Evolutionary conservation across 2,888 invertebrate genomes (phyloP), one percentile per base, ranked within the genome.

Genomic region (Drosophila fungiperda): DNA sequence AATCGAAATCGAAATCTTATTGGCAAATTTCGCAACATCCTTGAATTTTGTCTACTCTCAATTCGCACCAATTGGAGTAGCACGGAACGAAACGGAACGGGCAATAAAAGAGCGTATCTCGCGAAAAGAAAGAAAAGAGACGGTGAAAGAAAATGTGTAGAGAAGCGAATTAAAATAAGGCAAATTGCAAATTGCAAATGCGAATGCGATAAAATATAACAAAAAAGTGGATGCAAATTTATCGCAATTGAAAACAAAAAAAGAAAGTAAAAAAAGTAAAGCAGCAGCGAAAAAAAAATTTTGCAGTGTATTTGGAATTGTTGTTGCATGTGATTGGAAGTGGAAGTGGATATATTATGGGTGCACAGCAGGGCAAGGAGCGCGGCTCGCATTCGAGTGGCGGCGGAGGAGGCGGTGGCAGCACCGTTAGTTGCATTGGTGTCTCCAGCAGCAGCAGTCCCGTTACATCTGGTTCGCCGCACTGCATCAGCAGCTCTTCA

Each of bases 361-460:
- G 98, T 94, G 97, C 97, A 93, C 98, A 98, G 95, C 98, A 97
- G 95, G 97, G 97, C 93, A 98, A 98, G 94, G 98, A 98, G 94
- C 96, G 97, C 93, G 95, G 96, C 91, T 92, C 92, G 48, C 91
- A 92, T 66, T 92, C 92, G 64, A 92, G 92, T 68, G 92, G 92
- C 12, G 79, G 79, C 9, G 80, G 80, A 11, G 76, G 81, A 12
- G 91, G 91, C 72, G 84, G 85, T 59, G 90, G 70, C 4, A 87
- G 89, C 73, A 91, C 93, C 36, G 92, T 92, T 64, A 93, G 93
- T 73, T 92, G 93, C 78, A 95, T 96, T 91, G 95, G 96, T 95
- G 95, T 92, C 60, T 90, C 91, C 63, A 92, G 90, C 82, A 93
- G 89, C 80, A 93, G 85, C 76, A 90, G 91, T 71, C 92, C 92